Evolutionary conservation across 2,797 vertebrate species (phyloP), one percentile per base, ranked within the genome.

Genomic region (Enteromius mattozi): DNA sequence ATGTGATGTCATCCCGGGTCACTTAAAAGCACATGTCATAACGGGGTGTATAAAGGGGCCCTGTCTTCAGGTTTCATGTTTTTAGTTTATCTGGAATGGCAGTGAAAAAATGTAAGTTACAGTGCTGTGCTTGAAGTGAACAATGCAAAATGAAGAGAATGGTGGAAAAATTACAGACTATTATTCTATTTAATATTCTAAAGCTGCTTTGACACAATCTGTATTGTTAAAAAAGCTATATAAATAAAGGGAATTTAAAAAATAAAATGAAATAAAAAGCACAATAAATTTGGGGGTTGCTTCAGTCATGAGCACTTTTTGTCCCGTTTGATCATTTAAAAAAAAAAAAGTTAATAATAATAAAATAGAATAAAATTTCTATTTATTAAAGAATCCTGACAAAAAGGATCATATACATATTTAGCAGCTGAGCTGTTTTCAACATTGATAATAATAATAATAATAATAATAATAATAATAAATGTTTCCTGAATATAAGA

Each of bases 1-100:
- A 96, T 95, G 94, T 93, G 92, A 94, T 95, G 93, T 94, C 94
- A 95, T 93, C 88, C 86, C 86, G 86, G 91, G 92, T 92, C 88
- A 90, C 21, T 83, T 85, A 85, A 82, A 89, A 56, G 33, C 59
- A 80, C 83, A 68, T 85, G 19, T 68, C 65, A 87, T 27, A 37
- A 72, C 5, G 4, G 54, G 56, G 65, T 40, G 16, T 68, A 61
- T 86, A 51, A 68, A 79, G 78, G 3, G 54, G 75, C 75, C 35
- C 8, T 61, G 54, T 77, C 59, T 65, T 49, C 27, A 35, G 37
- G 27, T 51, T 68, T 79, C 30, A 68, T 51, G 27, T n/a, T 51
- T 79, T 65, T 19, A 59, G 27, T 79, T 79, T 6, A 66, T n/a
- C 27, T 40, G 54, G 54, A 9, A 59, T 61, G 8, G n/a, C 54